Conservation (phyloP, 2,888 invertebrate species). For the Hecatera dysodea region DNA sequence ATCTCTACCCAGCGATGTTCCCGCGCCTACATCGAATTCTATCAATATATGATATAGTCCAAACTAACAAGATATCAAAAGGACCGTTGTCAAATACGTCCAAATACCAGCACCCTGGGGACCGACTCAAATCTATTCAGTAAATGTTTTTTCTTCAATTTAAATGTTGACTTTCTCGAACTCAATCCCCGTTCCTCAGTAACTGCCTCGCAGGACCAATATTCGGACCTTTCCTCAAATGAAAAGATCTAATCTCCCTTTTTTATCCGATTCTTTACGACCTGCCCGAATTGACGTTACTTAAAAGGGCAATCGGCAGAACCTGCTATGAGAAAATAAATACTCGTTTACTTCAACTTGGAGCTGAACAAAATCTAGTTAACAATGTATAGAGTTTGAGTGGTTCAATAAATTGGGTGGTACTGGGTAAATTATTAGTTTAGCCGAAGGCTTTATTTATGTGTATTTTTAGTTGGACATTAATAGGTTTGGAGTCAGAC, state of each 20-base stretch:
- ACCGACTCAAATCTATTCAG: slow-evolving; percentile 69
- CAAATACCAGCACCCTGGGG: slow-evolving; percentile 45
- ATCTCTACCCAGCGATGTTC: not conserved
- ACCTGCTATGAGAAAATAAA: slow-evolving; percentile 67
- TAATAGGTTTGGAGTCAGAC: not conserved
- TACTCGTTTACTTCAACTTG: slow-evolving; percentile 62
- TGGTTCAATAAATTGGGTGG: slow-evolving; percentile 26
- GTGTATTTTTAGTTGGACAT: not conserved
- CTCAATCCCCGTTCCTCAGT: slow-evolving; percentile 75
- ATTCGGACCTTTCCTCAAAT: slow-evolving; percentile 82
- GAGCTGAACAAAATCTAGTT: slow-evolving; percentile 28
- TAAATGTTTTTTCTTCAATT: slow-evolving; percentile 71
- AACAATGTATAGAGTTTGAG: slow-evolving; percentile 53
- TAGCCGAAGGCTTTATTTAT: not conserved
- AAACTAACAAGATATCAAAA: slow-evolving; percentile 43
- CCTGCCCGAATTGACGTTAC: slow-evolving; percentile 73
- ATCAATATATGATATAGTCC: slow-evolving; percentile 20
- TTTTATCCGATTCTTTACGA: slow-evolving; percentile 81
- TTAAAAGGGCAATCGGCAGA: slow-evolving; percentile 74
- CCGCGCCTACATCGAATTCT: slow-evolving; percentile 15
- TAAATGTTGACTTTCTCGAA: slow-evolving; percentile 76
- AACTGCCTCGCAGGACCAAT: slow-evolving; percentile 80
- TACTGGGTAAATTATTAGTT: not conserved
- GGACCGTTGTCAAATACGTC: slow-evolving; percentile 48
- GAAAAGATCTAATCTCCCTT: slow-evolving; percentile 84